Evolutionary conservation across 2,797 vertebrate species (phyloP).

Genomic region (Rhabdomys pumilio): DNA sequence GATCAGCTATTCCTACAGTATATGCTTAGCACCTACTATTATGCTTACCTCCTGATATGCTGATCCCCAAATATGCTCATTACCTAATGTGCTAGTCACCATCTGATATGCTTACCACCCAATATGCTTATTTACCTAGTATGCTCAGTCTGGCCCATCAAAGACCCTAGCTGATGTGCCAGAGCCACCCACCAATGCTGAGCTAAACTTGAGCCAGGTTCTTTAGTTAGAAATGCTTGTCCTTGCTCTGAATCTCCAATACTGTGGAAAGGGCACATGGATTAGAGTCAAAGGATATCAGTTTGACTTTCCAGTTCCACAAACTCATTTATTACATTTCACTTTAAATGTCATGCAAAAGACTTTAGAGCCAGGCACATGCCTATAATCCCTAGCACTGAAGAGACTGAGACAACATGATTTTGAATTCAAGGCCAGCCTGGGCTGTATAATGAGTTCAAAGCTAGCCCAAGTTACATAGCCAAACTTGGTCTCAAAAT

Average conservation of each 20-base stretch:
- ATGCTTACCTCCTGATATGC: neutral
- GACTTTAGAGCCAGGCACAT: neutral
- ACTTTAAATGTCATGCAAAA: constrained; percentile 29
- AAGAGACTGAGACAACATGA: neutral
- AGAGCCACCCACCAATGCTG: neutral
- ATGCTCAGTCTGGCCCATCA: neutral
- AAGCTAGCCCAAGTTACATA: neutral
- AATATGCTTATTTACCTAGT: neutral
- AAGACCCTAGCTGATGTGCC: neutral
- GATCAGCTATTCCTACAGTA: neutral
- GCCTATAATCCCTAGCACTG: neutral
- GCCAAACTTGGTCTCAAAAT: neutral
- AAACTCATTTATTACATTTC: neutral
- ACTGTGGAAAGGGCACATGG: constrained; percentile 11
- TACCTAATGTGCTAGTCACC: neutral
- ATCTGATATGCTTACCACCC: neutral
- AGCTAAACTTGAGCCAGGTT: neutral
- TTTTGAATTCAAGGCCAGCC: neutral
- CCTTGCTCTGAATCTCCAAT: neutral
- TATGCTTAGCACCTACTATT: neutral
- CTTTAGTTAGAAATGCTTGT: constrained; percentile 11
- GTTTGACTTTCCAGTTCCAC: constrained; percentile 45
- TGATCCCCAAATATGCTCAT: neutral
- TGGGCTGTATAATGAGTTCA: neutral
- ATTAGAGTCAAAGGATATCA: constrained; percentile 22